phyloP scores from a whole-genome alignment of 2,888 invertebrate species.

The Melanchra persicariae region DNA sequence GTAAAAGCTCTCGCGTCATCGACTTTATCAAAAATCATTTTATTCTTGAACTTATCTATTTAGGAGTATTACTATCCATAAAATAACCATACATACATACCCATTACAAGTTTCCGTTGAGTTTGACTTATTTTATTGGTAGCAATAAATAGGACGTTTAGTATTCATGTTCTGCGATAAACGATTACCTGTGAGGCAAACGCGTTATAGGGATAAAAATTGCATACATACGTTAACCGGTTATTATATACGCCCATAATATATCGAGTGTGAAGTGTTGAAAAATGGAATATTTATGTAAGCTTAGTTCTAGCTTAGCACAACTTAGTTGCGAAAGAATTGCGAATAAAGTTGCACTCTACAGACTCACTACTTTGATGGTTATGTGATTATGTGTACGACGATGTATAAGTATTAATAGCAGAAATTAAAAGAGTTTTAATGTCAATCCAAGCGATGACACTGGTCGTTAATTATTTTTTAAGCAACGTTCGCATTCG shows the following conservation, averaged over 20 bases:
- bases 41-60: constrained; percentile 42
- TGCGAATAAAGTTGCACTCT: constrained; percentile 24
- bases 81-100: constrained; percentile 49
- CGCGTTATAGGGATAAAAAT: constrained; percentile 72
- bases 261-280: constrained; percentile 60
- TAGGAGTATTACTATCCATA: constrained; percentile 40
- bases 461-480: too few relatives aligned
- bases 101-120: constrained; percentile 50
- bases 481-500: too few relatives aligned
- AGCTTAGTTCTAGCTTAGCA: constrained; percentile 47
- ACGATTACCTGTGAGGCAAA: constrained; percentile 73
- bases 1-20: constrained; percentile 47
- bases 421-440: not conserved
- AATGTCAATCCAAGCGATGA: not conserved
- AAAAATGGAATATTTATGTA: constrained; percentile 64
- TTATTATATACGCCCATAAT: constrained; percentile 66
- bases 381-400: too few relatives aligned
- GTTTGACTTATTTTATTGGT: constrained; percentile 68
- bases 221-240: constrained; percentile 71
- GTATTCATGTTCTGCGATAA: constrained; percentile 75
- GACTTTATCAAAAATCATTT: constrained; percentile 36
- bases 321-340: constrained; percentile 50
- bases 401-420: too few relatives aligned
- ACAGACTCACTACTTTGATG: constrained; percentile 22
- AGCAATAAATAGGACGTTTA: constrained; percentile 76